Evolutionary conservation across 2,888 invertebrate genomes (phyloP).

Genomic region (Metallyticus violacea): DNA sequence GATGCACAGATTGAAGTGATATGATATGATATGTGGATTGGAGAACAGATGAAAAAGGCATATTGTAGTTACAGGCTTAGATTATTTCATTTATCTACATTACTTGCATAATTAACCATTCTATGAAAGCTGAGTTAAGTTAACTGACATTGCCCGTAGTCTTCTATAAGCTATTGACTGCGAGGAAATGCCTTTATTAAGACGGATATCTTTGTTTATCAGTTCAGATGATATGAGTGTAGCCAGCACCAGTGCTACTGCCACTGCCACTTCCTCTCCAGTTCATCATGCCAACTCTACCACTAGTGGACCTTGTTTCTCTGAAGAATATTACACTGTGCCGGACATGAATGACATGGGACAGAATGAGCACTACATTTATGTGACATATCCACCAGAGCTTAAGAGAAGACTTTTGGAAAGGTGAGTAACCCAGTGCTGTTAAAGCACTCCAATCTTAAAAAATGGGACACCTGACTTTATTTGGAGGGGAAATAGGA

Average conservation of each 20-base stretch:
- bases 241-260: slow-evolving; percentile 63
- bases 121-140: background rate
- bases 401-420: slow-evolving; percentile 78
- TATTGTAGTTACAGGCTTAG: too few species aligned
- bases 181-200: background rate
- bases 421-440: slow-evolving; percentile 58
- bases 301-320: slow-evolving; percentile 44
- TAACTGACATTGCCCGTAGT: background rate
- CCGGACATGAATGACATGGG: slow-evolving; percentile 48
- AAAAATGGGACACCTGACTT: too few species aligned
- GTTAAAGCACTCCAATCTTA: too few species aligned
- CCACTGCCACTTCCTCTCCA: slow-evolving; percentile 65
- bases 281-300: slow-evolving; percentile 50
- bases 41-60: too few species aligned
- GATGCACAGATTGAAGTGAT: too few species aligned
- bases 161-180: background rate
- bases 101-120: too few species aligned
- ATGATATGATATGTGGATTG: too few species aligned
- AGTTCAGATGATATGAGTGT: slow-evolving; percentile 70
- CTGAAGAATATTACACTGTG: slow-evolving; percentile 49
- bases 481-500: too few species aligned
- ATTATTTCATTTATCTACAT: too few species aligned
- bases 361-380: slow-evolving; percentile 66
- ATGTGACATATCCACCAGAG: slow-evolving; percentile 85
- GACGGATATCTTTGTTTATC: slow-evolving; percentile 35